Conservation (phyloP, 2,888 invertebrate genomes). For the Drosophila kanekoi region DNA sequence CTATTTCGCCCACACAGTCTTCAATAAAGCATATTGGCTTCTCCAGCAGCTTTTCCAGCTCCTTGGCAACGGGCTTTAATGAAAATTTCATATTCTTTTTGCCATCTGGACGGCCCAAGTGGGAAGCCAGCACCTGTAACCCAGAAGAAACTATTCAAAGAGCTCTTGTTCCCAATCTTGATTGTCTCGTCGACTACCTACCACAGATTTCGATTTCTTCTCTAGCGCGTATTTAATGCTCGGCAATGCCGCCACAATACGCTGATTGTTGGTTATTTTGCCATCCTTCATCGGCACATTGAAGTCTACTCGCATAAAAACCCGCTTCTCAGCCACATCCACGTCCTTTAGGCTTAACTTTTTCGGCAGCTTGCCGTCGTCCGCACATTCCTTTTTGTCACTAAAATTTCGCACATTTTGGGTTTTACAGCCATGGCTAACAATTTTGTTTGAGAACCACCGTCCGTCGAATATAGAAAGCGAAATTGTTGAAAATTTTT, state of each 20-base stretch:
- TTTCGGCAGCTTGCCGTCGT: conserved; percentile 85
- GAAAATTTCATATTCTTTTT: conserved; percentile 93
- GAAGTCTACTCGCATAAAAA: conserved; percentile 99
- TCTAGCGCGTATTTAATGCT: conserved; percentile 96
- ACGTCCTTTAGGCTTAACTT: conserved; percentile 96
- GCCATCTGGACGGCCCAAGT: conserved; percentile 98
- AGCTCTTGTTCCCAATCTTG: too few species aligned
- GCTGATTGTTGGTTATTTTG: conserved; percentile 98
- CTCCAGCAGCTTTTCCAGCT: conserved; percentile 91
- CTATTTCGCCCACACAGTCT: conserved; percentile 96
- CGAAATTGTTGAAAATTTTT: background rate
- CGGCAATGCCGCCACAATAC: conserved; percentile 97
- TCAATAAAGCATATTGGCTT: conserved; percentile 91
- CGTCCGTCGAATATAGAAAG: conserved; percentile 4
- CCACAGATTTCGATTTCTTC: conserved; percentile 95
- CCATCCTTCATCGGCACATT: conserved; percentile 99
- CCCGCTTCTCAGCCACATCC: conserved; percentile 93
- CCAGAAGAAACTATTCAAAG: background rate
- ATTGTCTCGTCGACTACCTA: conserved; percentile 7
- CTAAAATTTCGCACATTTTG: conserved; percentile 8
- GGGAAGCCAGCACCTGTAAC: conserved; percentile 93
- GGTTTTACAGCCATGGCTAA: background rate
- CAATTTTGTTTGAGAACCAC: background rate
- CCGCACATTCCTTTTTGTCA: background rate
- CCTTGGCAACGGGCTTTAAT: conserved; percentile 95